Percentiles rank a stretch among this genome's conserved stretches.
phyloP scores from a whole-genome alignment of 1,140 invertebrate genomes.

The Dreissena rostriformis region DNA sequence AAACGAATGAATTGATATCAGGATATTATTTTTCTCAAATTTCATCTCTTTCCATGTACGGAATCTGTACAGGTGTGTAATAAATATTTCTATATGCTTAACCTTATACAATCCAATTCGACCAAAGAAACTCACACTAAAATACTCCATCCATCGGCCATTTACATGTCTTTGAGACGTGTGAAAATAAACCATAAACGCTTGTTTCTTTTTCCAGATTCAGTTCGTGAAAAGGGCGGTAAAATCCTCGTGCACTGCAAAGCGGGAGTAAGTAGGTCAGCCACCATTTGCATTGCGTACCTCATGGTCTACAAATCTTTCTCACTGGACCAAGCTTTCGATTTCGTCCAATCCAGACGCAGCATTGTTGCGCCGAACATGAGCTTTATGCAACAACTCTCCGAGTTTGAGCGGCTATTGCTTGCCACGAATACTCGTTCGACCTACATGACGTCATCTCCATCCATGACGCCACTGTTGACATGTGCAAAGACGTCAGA shows the following conservation, averaged over 20 bases:
- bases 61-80: too few species aligned
- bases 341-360: conserved; percentile 91
- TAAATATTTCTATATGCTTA: too few species aligned
- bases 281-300: conserved; percentile 97
- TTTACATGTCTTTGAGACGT: too few species aligned
- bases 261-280: conserved; percentile 95
- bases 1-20: too few species aligned
- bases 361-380: conserved; percentile 95
- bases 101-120: too few species aligned
- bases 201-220: conserved; percentile 86
- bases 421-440: conserved; percentile 23
- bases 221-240: conserved; percentile 88
- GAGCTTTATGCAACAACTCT: conserved; percentile 85
- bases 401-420: conserved; percentile 82
- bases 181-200: too few species aligned
- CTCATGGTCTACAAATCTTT: conserved; percentile 94
- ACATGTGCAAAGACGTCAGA: conserved; percentile 28
- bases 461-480: conserved; percentile 19
- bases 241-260: conserved; percentile 96
- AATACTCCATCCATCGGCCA: too few species aligned
- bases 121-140: not conserved
- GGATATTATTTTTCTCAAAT: too few species aligned
- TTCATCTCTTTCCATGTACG: too few species aligned
- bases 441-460: conserved; percentile 7
- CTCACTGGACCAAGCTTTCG: conserved; percentile 93